phyloP scores from a whole-genome alignment of 1,140 invertebrate species.

The Drosophila sturtevanti region DNA sequence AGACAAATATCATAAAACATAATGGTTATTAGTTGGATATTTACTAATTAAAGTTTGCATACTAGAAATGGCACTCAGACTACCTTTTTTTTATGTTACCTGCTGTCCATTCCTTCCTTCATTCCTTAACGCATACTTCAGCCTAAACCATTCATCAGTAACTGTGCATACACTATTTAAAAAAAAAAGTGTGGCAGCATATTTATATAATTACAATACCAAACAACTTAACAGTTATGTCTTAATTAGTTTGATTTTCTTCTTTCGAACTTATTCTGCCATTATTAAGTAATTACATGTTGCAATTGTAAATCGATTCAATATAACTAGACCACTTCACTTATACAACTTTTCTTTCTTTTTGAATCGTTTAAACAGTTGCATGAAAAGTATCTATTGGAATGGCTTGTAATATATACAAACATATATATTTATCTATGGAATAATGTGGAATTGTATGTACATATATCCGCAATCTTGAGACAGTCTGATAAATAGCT shows the following conservation, averaged over 20 bases:
- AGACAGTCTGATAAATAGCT: conserved; percentile 29
- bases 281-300: conserved; percentile 35
- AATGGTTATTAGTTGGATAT: too few species aligned
- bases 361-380: conserved; percentile 38
- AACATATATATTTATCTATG: background rate
- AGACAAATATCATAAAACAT: too few species aligned
- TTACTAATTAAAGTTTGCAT: background rate
- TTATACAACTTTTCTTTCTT: conserved; percentile 41
- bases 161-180: background rate
- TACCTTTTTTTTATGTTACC: background rate
- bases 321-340: conserved; percentile 35
- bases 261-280: conserved; percentile 1
- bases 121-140: background rate
- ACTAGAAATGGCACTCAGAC: background rate
- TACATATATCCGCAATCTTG: conserved; percentile 41
- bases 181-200: background rate
- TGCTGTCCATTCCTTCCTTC: background rate
- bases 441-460: conserved; percentile 1
- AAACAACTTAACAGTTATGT: background rate
- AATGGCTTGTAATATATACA: conserved; percentile 16
- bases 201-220: conserved; percentile 1
- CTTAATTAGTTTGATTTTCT: background rate
- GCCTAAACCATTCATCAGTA: background rate
- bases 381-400: conserved; percentile 25
- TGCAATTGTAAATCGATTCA: conserved; percentile 2